A percentile compares a stretch with the other conserved stretches of the same genome.
Conservation (phyloP, 2,888 invertebrate genomes). For the Lissonota sp. region DNA sequence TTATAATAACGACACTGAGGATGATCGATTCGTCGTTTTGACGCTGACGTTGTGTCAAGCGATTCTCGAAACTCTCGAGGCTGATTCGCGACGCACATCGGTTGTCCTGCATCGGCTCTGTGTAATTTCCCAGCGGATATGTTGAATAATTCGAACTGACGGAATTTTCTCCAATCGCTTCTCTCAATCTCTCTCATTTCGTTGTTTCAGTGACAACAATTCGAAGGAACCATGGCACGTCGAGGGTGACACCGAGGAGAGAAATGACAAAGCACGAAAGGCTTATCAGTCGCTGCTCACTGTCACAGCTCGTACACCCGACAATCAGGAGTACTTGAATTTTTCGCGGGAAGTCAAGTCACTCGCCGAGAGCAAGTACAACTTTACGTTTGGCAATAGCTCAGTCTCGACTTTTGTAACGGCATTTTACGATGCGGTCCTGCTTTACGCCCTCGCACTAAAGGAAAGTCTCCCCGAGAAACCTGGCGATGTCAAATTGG, state of each 20-base stretch:
- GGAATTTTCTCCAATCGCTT: too few relatives aligned
- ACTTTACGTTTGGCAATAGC: conserved; percentile 90
- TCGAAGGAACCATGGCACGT: conserved; percentile 93
- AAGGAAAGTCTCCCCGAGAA: conserved; percentile 90
- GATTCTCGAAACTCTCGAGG: too few relatives aligned
- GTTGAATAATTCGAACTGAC: too few relatives aligned
- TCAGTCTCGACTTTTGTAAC: conserved; percentile 96
- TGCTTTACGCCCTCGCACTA: conserved; percentile 95
- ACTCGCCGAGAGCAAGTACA: conserved; percentile 88
- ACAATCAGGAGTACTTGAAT: conserved; percentile 90
- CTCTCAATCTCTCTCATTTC: too few relatives aligned
- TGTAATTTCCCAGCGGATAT: too few relatives aligned
- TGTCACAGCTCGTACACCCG: conserved; percentile 93
- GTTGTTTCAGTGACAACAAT: conserved; percentile 76
- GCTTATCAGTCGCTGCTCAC: conserved; percentile 95
- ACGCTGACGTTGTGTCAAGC: too few relatives aligned
- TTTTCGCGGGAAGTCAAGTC: conserved; percentile 91
- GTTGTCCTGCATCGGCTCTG: too few relatives aligned
- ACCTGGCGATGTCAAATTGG: conserved; percentile 84
- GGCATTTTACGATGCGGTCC: conserved; percentile 98
- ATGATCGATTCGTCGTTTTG: too few relatives aligned
- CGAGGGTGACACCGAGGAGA: conserved; percentile 90
- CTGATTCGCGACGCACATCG: too few relatives aligned
- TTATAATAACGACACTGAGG: too few relatives aligned
- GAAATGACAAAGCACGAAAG: conserved; percentile 92